Percentiles rank a stretch among this genome's conserved stretches.
Conservation (phyloP, 2,113 vertebrate genomes). For the Ptychochromis oligacanthus region DNA sequence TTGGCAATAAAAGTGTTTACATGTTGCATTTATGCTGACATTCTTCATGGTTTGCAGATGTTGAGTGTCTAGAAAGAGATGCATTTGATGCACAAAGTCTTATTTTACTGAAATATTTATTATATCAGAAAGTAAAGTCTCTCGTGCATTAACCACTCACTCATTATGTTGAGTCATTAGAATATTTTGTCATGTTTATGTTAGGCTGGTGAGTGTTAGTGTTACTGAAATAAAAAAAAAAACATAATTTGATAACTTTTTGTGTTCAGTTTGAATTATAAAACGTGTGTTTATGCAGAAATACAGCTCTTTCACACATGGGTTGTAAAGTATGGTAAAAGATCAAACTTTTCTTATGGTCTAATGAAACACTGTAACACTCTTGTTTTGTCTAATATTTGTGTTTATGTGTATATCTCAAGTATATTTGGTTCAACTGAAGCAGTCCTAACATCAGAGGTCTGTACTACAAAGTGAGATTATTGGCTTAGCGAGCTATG, state of each 20-base stretch:
- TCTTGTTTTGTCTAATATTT: background rate
- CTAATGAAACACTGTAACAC: background rate
- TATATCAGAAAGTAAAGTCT: background rate
- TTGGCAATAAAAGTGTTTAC: background rate
- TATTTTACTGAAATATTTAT: background rate
- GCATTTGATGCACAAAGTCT: background rate
- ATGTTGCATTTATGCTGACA: background rate
- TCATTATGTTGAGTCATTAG: background rate
- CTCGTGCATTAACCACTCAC: background rate
- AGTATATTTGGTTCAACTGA: no score
- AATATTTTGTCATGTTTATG: background rate
- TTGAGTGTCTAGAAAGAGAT: background rate
- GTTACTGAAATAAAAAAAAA: background rate
- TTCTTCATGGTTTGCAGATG: background rate
- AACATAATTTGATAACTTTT: background rate
- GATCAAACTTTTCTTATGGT: no score
- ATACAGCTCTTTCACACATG: no score
- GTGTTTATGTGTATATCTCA: no score
- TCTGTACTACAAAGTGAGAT: no score
- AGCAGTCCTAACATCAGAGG: no score
- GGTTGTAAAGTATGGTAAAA: background rate
- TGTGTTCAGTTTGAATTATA: background rate
- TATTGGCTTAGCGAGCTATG: no score
- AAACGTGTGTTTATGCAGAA: no score
- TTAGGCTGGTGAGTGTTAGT: background rate